These are phyloP conservation scores for Cyanoderma ruficeps DNA, from an alignment of 2,113 vertebrate genomes.

Conservation along the genomic window DNA sequence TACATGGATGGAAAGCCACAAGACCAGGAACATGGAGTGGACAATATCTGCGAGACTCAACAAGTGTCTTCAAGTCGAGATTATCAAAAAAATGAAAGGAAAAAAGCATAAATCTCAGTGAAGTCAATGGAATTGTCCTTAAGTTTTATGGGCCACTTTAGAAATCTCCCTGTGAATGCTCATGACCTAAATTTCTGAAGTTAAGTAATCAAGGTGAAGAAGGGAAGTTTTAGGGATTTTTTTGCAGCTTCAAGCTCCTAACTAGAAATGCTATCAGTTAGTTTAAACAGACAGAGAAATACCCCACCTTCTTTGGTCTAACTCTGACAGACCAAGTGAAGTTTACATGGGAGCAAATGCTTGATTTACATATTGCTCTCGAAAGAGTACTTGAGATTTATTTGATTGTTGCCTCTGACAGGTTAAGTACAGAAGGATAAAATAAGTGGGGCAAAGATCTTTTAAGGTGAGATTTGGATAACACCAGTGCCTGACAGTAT, in stretches of 20 bases:
- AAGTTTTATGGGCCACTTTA: not conserved
- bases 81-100: rapidly evolving
- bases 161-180: not conserved
- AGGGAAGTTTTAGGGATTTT: not conserved
- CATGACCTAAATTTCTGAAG: not conserved
- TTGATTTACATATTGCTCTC: not conserved
- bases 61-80: not conserved
- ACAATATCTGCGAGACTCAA: not conserved
- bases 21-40: not conserved
- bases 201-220: not conserved
- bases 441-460: not conserved
- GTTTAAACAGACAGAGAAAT: not conserved
- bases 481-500: not conserved
- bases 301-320: not conserved
- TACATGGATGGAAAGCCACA: not conserved
- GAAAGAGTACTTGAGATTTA: not conserved
- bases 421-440: not conserved
- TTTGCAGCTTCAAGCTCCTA: not conserved
- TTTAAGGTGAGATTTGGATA: not conserved
- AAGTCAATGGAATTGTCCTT: not conserved
- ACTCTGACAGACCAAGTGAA: not conserved
- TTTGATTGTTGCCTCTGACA: not conserved
- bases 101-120: not conserved
- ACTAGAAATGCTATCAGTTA: not conserved
- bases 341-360: not conserved